Base-by-base conservation (phyloP, 2,888 invertebrate species). In the Congeria kusceri region DNA sequence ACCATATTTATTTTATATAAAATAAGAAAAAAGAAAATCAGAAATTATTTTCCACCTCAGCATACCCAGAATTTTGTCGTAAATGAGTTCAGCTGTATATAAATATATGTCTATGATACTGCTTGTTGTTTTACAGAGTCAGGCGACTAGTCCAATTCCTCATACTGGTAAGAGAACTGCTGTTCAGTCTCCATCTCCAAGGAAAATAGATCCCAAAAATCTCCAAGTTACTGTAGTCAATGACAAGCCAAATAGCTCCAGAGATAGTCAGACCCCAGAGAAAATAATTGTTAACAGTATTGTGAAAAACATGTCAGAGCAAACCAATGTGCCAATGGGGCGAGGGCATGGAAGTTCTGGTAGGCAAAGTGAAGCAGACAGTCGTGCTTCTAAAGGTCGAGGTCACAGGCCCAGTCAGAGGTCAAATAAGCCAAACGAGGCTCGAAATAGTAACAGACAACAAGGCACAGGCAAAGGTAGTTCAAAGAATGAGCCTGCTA, bases 191-290 rank as follows among this genome's bases (percentile, higher is more conserved):
- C 66, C 71, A 5, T 77, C 78, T 71, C 77, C 75, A 4, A 66
- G 80, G 53, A 85, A 80, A 66, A 75, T 84, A 39, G 81, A 84
- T 57, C 76, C 83, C 57, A 87, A 86, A 53, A 86, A 86, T 39
- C 84, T 90, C 78, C 83, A 87, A 74, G 88, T 90, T 7, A 91
- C 89, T 46, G 88, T 90, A 28, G 80, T 85, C 1, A 87, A 84
- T 74, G 83, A 84, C 29, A 72, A 72, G 32, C 27, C 63, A 5
- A 64, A 27, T 0, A 32, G 32, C 13, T 69, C 49, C 15, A 75
- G 71, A 63, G 57, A 47, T n/a, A 13, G 20, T 53, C 23, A 11
- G 53, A 27, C 66, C 32, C 65, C 71, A 13, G 62, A 72, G 44
- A 71, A 61, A 72, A 58, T 25, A 9, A 53, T 53, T 49, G 62